Percentiles rank a stretch among this genome's conserved stretches.
phyloP scores from a whole-genome alignment of 35 echinoderm and acorn worm genomes.

The Diadema setosum region DNA sequence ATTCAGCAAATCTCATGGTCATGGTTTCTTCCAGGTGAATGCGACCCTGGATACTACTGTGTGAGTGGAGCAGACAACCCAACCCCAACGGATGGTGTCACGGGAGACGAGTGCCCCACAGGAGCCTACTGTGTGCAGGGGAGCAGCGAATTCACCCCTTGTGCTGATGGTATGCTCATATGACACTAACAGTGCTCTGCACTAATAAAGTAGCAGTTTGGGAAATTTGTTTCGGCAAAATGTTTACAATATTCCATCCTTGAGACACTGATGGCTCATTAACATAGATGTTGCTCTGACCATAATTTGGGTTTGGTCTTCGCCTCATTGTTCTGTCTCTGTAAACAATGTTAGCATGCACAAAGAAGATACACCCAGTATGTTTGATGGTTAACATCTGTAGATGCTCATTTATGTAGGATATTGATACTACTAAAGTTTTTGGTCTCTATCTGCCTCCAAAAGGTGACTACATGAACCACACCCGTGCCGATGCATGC shows the following conservation, averaged over 20 bases:
- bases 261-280: too few species aligned
- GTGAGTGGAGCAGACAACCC: slow-evolving; percentile 56
- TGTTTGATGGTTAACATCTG: too few species aligned
- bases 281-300: too few species aligned
- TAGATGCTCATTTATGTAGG: too few species aligned
- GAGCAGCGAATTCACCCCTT: slow-evolving; percentile 59
- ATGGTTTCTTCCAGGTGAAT: slow-evolving; percentile 39
- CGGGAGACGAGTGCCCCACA: slow-evolving; percentile 77
- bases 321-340: too few species aligned
- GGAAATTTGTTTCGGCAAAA: too few species aligned
- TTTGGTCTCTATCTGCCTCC: background rate
- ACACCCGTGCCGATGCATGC: slow-evolving; percentile 93
- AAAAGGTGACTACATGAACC: slow-evolving; percentile 94
- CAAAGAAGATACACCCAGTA: too few species aligned
- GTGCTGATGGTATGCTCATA: slow-evolving; percentile 65
- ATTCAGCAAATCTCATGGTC: background rate
- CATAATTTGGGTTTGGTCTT: too few species aligned
- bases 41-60: slow-evolving; percentile 86
- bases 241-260: too few species aligned
- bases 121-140: slow-evolving; percentile 76
- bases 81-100: slow-evolving; percentile 71
- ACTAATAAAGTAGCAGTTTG: too few species aligned
- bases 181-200: background rate
- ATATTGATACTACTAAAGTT: too few species aligned
- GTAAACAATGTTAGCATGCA: too few species aligned